Evolutionary conservation across 2,888 invertebrate genomes (phyloP).

Genomic region (Volucella inanis): DNA sequence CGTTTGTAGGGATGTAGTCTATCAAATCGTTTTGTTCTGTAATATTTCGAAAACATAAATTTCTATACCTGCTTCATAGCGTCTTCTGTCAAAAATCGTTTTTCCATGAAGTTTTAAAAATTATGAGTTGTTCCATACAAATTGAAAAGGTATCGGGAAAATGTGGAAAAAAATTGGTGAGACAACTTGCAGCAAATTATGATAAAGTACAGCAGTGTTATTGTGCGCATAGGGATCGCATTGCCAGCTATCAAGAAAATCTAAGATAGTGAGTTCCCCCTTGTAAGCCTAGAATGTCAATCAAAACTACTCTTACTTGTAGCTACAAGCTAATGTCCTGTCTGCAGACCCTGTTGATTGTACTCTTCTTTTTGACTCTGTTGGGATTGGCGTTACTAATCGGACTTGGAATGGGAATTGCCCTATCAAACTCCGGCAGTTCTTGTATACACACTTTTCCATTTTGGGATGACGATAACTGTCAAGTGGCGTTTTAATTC

Average conservation of each 20-base stretch:
- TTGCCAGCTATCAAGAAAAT: slow-evolving; percentile 46
- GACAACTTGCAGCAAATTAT: slow-evolving; percentile 49
- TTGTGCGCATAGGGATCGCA: slow-evolving; percentile 55
- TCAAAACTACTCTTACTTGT: neutral
- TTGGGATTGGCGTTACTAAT: slow-evolving; percentile 8
- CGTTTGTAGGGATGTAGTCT: no score
- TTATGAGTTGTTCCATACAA: neutral
- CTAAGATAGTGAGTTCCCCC: slow-evolving; percentile 47
- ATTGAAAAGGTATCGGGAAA: slow-evolving; percentile 15
- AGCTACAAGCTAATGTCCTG: slow-evolving; percentile 37
- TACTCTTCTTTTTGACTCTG: neutral
- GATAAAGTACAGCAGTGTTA: slow-evolving; percentile 35
- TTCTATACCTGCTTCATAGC: no score
- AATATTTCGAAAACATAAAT: no score
- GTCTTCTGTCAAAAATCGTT: no score
- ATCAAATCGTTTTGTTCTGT: no score
- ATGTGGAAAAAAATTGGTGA: slow-evolving; percentile 28
- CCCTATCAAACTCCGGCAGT: neutral
- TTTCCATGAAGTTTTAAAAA: neutral
- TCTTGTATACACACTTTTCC: slow-evolving; percentile 5
- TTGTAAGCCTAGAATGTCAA: neutral
- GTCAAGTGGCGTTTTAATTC: slow-evolving; percentile 29
- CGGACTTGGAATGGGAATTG: slow-evolving; percentile 27
- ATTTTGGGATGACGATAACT: slow-evolving; percentile 11
- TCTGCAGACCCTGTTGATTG: neutral